A percentile compares a stretch with the other conserved stretches of the same genome.
Conservation (phyloP, 2,888 invertebrate species). For the Bruchidius siliquastri region DNA sequence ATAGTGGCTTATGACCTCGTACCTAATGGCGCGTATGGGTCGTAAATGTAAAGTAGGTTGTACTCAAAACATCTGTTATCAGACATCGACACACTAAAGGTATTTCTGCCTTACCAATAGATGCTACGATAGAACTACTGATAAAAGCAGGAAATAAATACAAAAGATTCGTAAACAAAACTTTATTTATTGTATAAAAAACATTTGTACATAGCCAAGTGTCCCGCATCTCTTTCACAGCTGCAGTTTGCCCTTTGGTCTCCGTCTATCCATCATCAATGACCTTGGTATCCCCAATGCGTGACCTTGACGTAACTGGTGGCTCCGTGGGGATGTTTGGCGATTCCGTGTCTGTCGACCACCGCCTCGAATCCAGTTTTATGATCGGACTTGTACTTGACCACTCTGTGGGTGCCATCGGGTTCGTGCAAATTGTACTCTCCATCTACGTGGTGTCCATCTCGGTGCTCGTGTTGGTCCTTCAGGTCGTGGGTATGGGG, state of each 20-base stretch:
- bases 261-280: background rate
- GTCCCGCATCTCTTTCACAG: background rate
- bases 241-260: background rate
- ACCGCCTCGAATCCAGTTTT: slow-evolving; percentile 31
- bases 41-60: too few relatives aligned
- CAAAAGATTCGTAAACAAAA: too few relatives aligned
- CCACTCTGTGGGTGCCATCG: slow-evolving; percentile 43
- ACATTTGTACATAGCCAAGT: background rate
- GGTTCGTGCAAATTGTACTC: slow-evolving; percentile 42
- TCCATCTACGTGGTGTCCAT: slow-evolving; percentile 42
- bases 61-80: too few relatives aligned
- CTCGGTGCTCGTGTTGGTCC: slow-evolving; percentile 41
- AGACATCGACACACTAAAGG: too few relatives aligned
- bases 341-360: slow-evolving; percentile 28
- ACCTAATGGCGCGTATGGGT: too few relatives aligned
- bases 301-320: slow-evolving; percentile 32
- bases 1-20: too few relatives aligned
- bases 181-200: background rate
- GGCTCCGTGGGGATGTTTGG: slow-evolving; percentile 27
- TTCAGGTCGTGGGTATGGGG: slow-evolving; percentile 43
- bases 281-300: slow-evolving; percentile 25
- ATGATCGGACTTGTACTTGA: slow-evolving; percentile 34
- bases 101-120: too few relatives aligned
- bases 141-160: too few relatives aligned
- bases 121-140: too few relatives aligned